Evolutionary conservation across 2,888 invertebrate genomes (phyloP).

Genomic region (Rhingia rostrata): DNA sequence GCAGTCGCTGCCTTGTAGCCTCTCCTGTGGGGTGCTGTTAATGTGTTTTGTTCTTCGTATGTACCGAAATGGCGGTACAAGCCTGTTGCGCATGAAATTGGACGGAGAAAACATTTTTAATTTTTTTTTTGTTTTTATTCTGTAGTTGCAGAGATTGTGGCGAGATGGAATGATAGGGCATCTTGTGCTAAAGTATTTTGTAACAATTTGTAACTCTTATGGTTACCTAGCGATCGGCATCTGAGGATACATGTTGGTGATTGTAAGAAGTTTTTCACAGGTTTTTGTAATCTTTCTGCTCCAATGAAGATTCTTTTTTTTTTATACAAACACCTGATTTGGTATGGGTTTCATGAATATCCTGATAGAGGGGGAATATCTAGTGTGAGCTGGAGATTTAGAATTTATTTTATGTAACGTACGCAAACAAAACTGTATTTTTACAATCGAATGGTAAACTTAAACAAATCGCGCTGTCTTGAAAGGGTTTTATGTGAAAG

Average conservation of each 20-base stretch:
- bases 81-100: slow-evolving; percentile 47
- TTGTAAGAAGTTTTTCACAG: slow-evolving; percentile 35
- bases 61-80: slow-evolving; percentile 59
- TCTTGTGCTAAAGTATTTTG: slow-evolving; percentile 80
- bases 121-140: slow-evolving; percentile 17
- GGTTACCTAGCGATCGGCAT: slow-evolving; percentile 57
- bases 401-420: too few relatives aligned
- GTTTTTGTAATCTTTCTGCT: slow-evolving; percentile 8
- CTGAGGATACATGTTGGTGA: slow-evolving; percentile 53
- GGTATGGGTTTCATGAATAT: background rate
- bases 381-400: background rate
- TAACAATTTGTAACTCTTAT: slow-evolving; percentile 81
- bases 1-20: slow-evolving; percentile 45
- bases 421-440: background rate
- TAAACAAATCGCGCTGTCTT: background rate
- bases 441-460: too few relatives aligned
- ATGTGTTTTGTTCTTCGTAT: slow-evolving; percentile 53
- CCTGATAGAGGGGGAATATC: background rate
- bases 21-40: slow-evolving; percentile 69
- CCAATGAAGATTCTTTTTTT: slow-evolving; percentile 1
- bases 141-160: slow-evolving; percentile 31
- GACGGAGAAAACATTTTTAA: slow-evolving; percentile 37
- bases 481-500: background rate
- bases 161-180: slow-evolving; percentile 71
- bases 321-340: slow-evolving; percentile 4